Base-by-base conservation (phyloP, 1,140 invertebrate species). In the Drosophila willistoni region DNA sequence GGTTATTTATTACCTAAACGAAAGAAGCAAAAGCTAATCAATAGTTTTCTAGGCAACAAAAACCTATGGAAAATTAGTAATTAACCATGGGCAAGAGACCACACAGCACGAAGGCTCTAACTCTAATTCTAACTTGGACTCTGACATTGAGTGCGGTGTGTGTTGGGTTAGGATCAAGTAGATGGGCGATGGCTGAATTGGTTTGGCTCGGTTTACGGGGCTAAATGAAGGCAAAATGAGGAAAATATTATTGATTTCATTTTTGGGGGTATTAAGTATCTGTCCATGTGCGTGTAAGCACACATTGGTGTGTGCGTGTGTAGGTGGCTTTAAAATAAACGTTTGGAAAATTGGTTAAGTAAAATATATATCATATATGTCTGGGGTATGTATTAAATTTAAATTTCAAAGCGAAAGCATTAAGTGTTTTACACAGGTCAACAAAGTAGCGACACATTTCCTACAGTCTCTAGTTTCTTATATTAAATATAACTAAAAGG, bases 1-100 rank as follows among this genome's bases (percentile, higher is more conserved):
- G 64, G 51, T 80, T 85, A 87, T 87, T 89, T 87, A 87, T 87
- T 87, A 84, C 71, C 71, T 13, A 67, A 44, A 17, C 61, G 54
- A 36, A 47, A 14, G 36, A 6, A 47, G 47, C 39, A 56, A 64
- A 77, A 72, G 71, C 80, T 73, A 83, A 83, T 83, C 80, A 83
- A 83, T 83, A 83, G 73, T 64, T 79, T 75, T 67, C 64, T 63
- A 63, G 65, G 25, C 44, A 44, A 39, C 25, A 36, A 39, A 39
- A 29, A 39, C 55, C 72, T 68, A 68, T 65, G 36, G 64, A 64
- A 76, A 77, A 77, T 77, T 70, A 59, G 73, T 69, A 77, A 77
- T 77, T 77, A 77, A 47, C 73, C 42, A 39, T 42, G n/a, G 56
- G 44, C 47, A 70, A 57, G 42, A 44, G 42, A 44, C n/a, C n/a